These are phyloP conservation scores for Sceloporus tristichus DNA, from an alignment of 2,113 vertebrate genomes.

Conservation along the genomic window DNA sequence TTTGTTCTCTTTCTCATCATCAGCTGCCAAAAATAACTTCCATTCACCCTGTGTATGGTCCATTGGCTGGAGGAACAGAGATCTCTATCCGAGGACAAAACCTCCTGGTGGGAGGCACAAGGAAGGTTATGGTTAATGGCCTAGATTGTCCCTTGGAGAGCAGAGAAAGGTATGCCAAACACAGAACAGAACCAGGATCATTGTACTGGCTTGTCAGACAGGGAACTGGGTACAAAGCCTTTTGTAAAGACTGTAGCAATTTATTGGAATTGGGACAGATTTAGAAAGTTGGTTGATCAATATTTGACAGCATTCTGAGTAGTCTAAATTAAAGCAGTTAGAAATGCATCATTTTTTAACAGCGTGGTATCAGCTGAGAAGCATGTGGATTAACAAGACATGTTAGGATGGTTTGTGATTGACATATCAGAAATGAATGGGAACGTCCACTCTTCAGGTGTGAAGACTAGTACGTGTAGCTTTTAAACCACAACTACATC, in stretches of 20 bases:
- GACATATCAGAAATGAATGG: background rate
- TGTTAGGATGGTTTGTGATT: background rate
- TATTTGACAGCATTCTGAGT: background rate
- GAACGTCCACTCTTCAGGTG: background rate
- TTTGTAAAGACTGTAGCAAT: background rate
- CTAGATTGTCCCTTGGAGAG: conserved; percentile 77
- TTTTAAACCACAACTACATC: too few relatives aligned
- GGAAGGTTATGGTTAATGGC: conserved; percentile 84
- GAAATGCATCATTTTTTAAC: background rate
- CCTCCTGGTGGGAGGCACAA: conserved; percentile 83
- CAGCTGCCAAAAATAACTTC: conserved; percentile 86
- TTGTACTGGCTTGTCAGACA: background rate
- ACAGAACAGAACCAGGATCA: background rate
- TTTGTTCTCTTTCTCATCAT: conserved; percentile 12
- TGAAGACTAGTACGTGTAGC: too few relatives aligned
- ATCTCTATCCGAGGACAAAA: conserved; percentile 85
- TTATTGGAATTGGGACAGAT: background rate
- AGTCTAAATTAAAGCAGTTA: background rate
- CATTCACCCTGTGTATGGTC: conserved; percentile 88
- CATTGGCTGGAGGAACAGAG: conserved; percentile 86
- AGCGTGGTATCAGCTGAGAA: background rate
- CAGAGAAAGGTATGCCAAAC: conserved; percentile 46
- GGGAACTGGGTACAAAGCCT: background rate
- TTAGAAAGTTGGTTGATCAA: background rate
- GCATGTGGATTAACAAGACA: background rate